Evolutionary conservation across 1,140 invertebrate genomes (phyloP).

Genomic region (Leucophenga varia): DNA sequence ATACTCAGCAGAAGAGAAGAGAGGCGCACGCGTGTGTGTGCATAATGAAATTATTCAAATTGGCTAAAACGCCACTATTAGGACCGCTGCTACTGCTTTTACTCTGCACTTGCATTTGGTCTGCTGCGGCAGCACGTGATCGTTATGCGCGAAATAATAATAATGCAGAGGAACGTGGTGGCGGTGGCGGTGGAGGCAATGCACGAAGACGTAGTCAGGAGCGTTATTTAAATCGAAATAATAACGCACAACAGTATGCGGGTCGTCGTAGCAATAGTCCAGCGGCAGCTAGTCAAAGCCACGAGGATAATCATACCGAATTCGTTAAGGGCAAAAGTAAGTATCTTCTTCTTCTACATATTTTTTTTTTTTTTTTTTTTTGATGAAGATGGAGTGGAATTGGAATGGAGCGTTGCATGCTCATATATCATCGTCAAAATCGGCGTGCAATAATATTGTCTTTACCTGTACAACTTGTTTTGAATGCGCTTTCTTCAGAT

Average conservation of each 20-base stretch:
- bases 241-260: slow-evolving; percentile 1
- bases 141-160: slow-evolving; percentile 28
- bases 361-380: slow-evolving; percentile 58
- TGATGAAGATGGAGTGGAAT: too few relatives aligned
- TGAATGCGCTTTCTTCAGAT: too few relatives aligned
- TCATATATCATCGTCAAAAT: too few relatives aligned
- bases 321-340: slow-evolving; percentile 57
- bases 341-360: slow-evolving; percentile 7
- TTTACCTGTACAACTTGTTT: too few relatives aligned
- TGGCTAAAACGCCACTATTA: slow-evolving; percentile 1
- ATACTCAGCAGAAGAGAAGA: slow-evolving; percentile 5
- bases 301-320: slow-evolving; percentile 39
- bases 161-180: background rate
- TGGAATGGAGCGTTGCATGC: too few relatives aligned
- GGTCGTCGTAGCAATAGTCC: slow-evolving; percentile 12
- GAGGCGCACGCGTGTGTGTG: background rate
- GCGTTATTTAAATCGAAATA: slow-evolving; percentile 16
- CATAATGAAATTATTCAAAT: slow-evolving; percentile 12
- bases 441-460: too few relatives aligned
- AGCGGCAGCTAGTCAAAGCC: slow-evolving; percentile 14
- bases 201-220: slow-evolving; percentile 23
- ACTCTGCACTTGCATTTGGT: slow-evolving; percentile 33
- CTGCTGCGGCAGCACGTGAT: slow-evolving; percentile 32
- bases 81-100: slow-evolving; percentile 27
- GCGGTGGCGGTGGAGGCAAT: slow-evolving; percentile 1